Base-by-base conservation (phyloP, 2,888 invertebrate species). In the Amphipoea oculea region DNA sequence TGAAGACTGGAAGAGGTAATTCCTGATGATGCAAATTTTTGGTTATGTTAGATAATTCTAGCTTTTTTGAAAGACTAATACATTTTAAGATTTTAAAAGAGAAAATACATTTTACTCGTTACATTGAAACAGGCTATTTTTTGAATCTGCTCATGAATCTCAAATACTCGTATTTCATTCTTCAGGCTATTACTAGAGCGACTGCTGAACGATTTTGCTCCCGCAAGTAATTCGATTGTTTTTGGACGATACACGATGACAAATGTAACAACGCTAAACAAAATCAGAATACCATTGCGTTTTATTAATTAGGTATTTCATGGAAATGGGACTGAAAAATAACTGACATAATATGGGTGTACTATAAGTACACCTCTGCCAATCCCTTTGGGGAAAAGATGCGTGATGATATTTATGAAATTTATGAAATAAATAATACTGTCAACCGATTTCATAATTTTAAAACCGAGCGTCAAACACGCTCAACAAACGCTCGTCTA, bases 401-500 rank as follows among this genome's bases (percentile, higher is more conserved):
- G 0, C n/a, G n/a, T n/a, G 60, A 60, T n/a, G n/a, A n/a, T n/a
- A 11, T 60, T 60, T 60, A 60, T n/a, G 11, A n/a, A n/a, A 60
- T 60, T n/a, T 1, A 60, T n/a, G 48, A 60, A 60, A n/a, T 60
- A n/a, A 12, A 12, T n/a, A 60, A 60, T 12, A n/a, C n/a, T n/a
- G 11, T 11, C 9, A n/a, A 12, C 1, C 1, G 60, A 60, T 60
- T 60, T 62, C 6, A 29, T 62, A 14, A 62, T 17, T 29, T 14
- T 29, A 36, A 62, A 68, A 73, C 74, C 29, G 73, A 11, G 72
- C 76, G 79, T 82, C 36, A 4, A 73, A 89, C 83, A 86, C 91
- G 90, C 84, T 4, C 85, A 62, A 68, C 0, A 89, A 76, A 82
- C 92, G 95, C 94, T 79, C 83, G 95, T 94, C 82, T 93, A 78